Percentiles rank a stretch among this genome's conserved stretches.
Evolutionary conservation across 2,888 invertebrate species (phyloP).

Genomic region (Steinernema hermaphroditum): DNA sequence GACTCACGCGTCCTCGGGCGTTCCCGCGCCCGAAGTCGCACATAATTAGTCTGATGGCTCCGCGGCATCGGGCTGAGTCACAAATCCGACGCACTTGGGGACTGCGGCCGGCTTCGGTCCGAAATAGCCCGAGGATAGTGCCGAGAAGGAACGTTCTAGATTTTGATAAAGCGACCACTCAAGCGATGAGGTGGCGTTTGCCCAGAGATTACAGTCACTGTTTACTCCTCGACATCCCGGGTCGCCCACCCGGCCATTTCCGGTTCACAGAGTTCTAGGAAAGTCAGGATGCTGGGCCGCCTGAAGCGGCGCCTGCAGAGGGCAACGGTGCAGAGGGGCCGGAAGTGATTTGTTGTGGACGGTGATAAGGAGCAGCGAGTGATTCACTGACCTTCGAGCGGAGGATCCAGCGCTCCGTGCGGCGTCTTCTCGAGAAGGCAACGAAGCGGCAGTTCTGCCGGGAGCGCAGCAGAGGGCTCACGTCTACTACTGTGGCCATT

Average conservation of each 20-base stretch:
- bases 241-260: conserved; percentile 7
- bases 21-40: not conserved
- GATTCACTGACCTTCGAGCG: conserved; percentile 1
- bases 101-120: not conserved
- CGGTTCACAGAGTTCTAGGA: not conserved
- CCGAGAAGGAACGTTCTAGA: too few relatives aligned
- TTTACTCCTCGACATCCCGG: conserved; percentile 1
- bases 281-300: too few relatives aligned
- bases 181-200: not conserved
- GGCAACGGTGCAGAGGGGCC: too few relatives aligned
- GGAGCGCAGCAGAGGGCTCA: not conserved
- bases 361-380: too few relatives aligned
- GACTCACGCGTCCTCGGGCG: too few relatives aligned
- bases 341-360: too few relatives aligned
- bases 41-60: not conserved
- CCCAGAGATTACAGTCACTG: conserved; percentile 26
- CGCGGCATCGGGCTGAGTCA: not conserved
- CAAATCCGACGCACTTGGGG: not conserved
- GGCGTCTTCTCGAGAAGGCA: not conserved
- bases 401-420: not conserved
- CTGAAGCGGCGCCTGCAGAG: too few relatives aligned
- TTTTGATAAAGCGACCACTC: not conserved
- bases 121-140: not conserved
- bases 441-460: not conserved
- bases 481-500: not conserved